These are phyloP conservation scores for Drosophila birchii DNA, from an alignment of 2,888 invertebrate genomes.

Conservation along the genomic window DNA sequence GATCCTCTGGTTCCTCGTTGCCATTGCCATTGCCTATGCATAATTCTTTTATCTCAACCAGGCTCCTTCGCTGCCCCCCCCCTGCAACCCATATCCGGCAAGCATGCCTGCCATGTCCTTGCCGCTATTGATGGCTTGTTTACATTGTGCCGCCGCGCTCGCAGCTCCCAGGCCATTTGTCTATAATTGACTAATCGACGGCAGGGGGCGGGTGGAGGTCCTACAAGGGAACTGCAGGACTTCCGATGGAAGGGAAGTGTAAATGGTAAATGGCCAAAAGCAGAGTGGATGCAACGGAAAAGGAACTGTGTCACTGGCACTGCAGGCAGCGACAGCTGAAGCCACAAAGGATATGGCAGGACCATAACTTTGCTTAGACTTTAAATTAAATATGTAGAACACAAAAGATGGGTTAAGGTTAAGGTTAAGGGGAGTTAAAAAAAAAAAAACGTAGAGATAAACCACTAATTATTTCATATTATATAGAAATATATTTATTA, in stretches of 20 bases:
- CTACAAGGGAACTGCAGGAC: slow-evolving; percentile 13
- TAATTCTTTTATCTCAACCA: slow-evolving; percentile 74
- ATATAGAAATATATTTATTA: too few species aligned
- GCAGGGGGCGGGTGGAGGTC: slow-evolving; percentile 52
- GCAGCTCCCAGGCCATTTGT: slow-evolving; percentile 73
- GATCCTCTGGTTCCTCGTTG: slow-evolving; percentile 6
- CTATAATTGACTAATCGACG: slow-evolving; percentile 78
- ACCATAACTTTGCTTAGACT: not conserved
- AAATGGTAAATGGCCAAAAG: slow-evolving; percentile 14
- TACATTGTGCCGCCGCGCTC: slow-evolving; percentile 65
- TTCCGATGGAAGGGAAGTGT: not conserved
- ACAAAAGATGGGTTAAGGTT: not conserved
- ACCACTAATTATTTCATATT: too few species aligned
- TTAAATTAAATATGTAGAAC: not conserved
- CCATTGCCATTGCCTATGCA: slow-evolving; percentile 64
- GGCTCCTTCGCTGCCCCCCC: slow-evolving; percentile 20
- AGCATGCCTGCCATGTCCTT: not conserved
- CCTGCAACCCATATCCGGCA: not conserved
- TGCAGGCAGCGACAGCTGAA: slow-evolving; percentile 5
- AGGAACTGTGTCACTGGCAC: slow-evolving; percentile 33
- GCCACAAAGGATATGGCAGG: slow-evolving; percentile 9
- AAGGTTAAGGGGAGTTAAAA: not conserved
- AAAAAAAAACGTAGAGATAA: not conserved
- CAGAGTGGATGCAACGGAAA: slow-evolving; percentile 19
- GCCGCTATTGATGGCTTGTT: slow-evolving; percentile 74